These are phyloP conservation scores for Cassiopea xamachana DNA, from an alignment of 30 jellyfish, hydroid and myxozoan genomes.

Conservation along the genomic window DNA sequence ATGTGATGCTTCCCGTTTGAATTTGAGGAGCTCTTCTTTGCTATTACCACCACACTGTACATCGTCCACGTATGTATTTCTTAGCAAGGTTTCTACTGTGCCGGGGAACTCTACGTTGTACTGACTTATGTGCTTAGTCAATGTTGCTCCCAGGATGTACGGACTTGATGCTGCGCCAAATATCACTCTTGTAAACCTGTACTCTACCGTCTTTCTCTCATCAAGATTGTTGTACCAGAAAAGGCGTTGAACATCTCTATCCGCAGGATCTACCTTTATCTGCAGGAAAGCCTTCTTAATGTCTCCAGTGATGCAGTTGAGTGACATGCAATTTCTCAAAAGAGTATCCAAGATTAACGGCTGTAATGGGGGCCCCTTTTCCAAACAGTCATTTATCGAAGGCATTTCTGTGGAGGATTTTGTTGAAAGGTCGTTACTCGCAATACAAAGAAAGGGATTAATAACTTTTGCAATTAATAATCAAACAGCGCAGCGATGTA, in stretches of 20 bases:
- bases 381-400: slow-evolving; percentile 74
- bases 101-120: slow-evolving; percentile 6
- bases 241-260: slow-evolving; percentile 76
- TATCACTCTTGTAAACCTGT: slow-evolving; percentile 5
- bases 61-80: not conserved
- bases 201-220: slow-evolving; percentile 27
- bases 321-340: slow-evolving; percentile 72
- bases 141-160: slow-evolving; percentile 71
- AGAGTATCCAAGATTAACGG: too few species aligned
- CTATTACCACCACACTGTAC: not conserved
- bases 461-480: too few species aligned
- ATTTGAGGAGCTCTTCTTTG: slow-evolving; percentile 45
- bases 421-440: slow-evolving; percentile 57
- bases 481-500: too few species aligned
- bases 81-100: not conserved
- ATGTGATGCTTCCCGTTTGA: slow-evolving; percentile 66
- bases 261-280: slow-evolving; percentile 48
- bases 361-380: too few species aligned
- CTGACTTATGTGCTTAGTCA: slow-evolving; percentile 47
- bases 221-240: not conserved
- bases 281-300: slow-evolving; percentile 83
- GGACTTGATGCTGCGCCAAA: slow-evolving; percentile 71
- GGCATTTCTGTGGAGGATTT: slow-evolving; percentile 49
- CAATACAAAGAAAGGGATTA: not conserved
- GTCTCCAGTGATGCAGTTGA: slow-evolving; percentile 76